These are phyloP conservation scores for Sphyrna mokarran DNA, from an alignment of 2,113 vertebrate species.

Conservation along the genomic window DNA sequence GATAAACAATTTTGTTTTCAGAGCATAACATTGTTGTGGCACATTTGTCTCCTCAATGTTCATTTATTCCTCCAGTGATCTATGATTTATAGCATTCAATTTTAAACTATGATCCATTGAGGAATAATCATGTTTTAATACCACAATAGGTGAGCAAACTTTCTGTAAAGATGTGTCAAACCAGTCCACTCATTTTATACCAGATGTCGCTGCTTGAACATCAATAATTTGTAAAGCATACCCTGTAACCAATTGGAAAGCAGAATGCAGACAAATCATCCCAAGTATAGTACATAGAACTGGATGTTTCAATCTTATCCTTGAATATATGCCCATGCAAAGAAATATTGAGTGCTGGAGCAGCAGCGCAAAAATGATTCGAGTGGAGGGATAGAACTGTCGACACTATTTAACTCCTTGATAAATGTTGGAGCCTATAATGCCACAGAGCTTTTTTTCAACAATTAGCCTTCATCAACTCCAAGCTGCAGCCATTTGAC, in stretches of 20 bases:
- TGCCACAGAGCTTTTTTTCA: neutral
- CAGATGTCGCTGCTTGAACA: neutral
- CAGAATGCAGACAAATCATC: neutral
- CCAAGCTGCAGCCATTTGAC: neutral
- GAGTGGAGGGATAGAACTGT: neutral
- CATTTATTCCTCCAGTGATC: neutral
- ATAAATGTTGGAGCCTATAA: neutral
- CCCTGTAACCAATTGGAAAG: neutral
- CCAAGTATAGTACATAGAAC: neutral
- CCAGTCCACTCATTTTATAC: neutral
- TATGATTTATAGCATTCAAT: neutral
- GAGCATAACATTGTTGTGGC: neutral
- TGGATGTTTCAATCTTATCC: conserved; percentile 13
- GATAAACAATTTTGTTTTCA: neutral
- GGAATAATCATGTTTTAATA: conserved; percentile 2
- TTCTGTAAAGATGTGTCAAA: neutral
- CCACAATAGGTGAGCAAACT: neutral
- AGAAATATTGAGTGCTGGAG: neutral
- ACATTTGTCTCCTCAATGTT: neutral
- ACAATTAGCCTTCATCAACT: neutral
- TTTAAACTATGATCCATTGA: neutral
- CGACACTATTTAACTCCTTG: conserved; percentile 14
- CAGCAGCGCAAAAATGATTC: neutral
- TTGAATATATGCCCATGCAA: neutral
- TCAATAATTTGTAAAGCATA: neutral